These are phyloP conservation scores for Butorides virescens DNA, from an alignment of 2,113 vertebrate genomes.

Conservation along the genomic window DNA sequence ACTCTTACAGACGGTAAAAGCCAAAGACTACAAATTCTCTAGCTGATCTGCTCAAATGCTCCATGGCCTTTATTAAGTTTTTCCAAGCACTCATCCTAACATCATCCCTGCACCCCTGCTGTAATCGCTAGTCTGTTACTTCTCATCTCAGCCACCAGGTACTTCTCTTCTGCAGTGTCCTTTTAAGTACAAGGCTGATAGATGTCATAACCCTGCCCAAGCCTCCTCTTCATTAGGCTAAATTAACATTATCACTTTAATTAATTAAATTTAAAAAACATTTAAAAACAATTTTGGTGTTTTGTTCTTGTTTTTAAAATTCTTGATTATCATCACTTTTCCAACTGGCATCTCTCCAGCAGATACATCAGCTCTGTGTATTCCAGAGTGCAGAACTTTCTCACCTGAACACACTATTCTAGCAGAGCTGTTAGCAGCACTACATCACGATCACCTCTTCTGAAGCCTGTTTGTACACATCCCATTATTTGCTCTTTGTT, in stretches of 20 bases:
- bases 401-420: neutral
- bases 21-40: neutral
- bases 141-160: neutral
- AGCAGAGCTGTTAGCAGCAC: neutral
- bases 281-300: neutral
- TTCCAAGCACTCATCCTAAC: neutral
- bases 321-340: neutral
- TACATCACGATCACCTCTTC: neutral
- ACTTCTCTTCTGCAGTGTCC: neutral
- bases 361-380: neutral
- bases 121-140: neutral
- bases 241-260: neutral
- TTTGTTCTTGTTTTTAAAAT: neutral
- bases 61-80: neutral
- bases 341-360: neutral
- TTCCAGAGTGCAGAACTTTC: neutral
- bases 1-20: neutral
- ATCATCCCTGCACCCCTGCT: neutral
- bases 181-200: neutral
- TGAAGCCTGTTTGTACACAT: neutral
- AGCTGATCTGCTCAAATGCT: neutral
- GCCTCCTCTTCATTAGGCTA: neutral
- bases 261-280: neutral
- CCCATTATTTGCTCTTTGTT: neutral
- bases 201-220: neutral